Evolutionary conservation across 2,113 vertebrate species (phyloP).

Genomic region (Syrmaticus mikado): DNA sequence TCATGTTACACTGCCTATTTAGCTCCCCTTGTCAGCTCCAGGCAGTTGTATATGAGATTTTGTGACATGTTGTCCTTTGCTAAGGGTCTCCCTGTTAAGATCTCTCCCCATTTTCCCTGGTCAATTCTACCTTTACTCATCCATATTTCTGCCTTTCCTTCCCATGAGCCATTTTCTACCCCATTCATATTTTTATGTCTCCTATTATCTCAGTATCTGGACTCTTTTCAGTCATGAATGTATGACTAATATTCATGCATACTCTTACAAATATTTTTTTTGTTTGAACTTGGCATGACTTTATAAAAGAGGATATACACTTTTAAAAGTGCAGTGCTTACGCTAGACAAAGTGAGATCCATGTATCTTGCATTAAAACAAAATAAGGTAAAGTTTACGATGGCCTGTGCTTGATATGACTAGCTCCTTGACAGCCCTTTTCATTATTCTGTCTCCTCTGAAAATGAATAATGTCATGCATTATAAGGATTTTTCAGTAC

Average conservation of each 20-base stretch:
- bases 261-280: background rate
- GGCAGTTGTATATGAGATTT: background rate
- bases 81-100: background rate
- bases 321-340: background rate
- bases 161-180: background rate
- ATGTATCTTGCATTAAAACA: background rate
- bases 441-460: background rate
- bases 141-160: background rate
- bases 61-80: background rate
- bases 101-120: background rate
- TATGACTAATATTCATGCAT: background rate
- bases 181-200: background rate
- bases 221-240: background rate
- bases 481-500: background rate
- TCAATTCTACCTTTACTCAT: background rate
- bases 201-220: background rate
- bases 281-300: background rate
- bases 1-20: accelerated
- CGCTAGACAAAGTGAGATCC: background rate
- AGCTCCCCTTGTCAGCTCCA: accelerated
- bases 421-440: background rate
- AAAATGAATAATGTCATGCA: background rate
- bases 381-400: background rate
- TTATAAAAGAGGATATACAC: background rate
- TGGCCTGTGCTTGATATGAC: background rate